A percentile compares a stretch with the other conserved stretches of the same genome.
phyloP scores from a whole-genome alignment of 2,888 invertebrate species.

The Xanthorhoe spadicearia region DNA sequence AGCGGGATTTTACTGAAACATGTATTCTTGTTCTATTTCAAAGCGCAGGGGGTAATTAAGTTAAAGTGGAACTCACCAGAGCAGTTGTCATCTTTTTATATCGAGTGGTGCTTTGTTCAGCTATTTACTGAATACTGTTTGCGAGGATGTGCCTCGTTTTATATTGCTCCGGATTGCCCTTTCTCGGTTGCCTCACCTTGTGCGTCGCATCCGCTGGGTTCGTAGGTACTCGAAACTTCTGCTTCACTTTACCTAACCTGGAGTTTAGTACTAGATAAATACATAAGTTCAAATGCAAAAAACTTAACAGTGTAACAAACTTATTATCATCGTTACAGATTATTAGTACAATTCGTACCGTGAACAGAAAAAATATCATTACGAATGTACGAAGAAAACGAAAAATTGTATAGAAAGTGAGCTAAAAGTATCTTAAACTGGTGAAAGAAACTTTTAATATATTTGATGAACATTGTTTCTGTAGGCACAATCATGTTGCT shows the following conservation, averaged over 20 bases:
- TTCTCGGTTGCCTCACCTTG: constrained; percentile 83
- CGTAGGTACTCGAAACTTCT: constrained; percentile 57
- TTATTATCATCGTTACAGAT: too few species aligned
- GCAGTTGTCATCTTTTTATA: constrained; percentile 63
- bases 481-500: too few species aligned
- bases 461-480: too few species aligned
- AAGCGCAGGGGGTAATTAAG: constrained; percentile 13
- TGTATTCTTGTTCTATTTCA: not conserved
- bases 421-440: too few species aligned
- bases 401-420: too few species aligned
- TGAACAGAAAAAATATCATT: too few species aligned
- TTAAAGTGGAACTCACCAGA: constrained; percentile 64
- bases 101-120: constrained; percentile 66
- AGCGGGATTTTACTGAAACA: not conserved
- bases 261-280: constrained; percentile 1
- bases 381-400: too few species aligned
- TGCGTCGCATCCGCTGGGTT: constrained; percentile 71
- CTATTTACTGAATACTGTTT: constrained; percentile 74
- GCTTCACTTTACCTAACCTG: constrained; percentile 50
- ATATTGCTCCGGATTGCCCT: constrained; percentile 82
- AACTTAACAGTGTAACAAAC: too few species aligned
- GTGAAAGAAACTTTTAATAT: too few species aligned
- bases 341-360: too few species aligned
- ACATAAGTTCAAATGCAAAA: not conserved
- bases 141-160: constrained; percentile 80